Percentiles rank a stretch among this genome's conserved stretches.
Conservation (phyloP, 2,113 vertebrate genomes). For the Xiphophorus maculatus region DNA sequence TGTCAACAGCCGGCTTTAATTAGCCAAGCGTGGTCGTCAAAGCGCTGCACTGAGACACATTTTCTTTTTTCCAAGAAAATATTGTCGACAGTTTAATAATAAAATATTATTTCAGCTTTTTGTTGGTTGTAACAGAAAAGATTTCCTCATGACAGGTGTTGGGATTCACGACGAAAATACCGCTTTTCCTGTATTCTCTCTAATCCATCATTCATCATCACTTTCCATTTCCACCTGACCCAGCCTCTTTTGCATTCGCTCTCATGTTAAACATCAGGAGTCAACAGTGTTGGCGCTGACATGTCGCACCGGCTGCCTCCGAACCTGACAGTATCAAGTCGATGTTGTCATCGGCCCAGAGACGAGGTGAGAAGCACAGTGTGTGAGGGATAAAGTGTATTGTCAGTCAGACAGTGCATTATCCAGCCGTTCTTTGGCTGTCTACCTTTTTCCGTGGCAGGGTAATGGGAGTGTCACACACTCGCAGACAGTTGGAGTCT, state of each 20-base stretch:
- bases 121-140: not conserved
- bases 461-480: constrained; percentile 79
- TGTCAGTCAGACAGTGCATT: constrained; percentile 77
- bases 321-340: constrained; percentile 69
- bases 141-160: constrained; percentile 8
- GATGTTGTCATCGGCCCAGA: constrained; percentile 62
- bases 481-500: constrained; percentile 71
- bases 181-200: constrained; percentile 20
- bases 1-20: constrained; percentile 76
- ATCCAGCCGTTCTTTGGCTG: constrained; percentile 75
- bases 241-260: constrained; percentile 39
- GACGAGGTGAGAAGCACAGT: constrained; percentile 66
- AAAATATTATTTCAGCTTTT: constrained; percentile 15
- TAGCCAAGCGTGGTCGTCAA: constrained; percentile 59
- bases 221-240: constrained; percentile 3
- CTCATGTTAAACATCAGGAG: constrained; percentile 53
- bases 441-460: constrained; percentile 71
- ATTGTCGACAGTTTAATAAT: not conserved
- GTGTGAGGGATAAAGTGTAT: constrained; percentile 69
- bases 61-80: constrained; percentile 7
- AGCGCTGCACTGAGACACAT: constrained; percentile 19
- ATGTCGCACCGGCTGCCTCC: constrained; percentile 52
- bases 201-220: constrained; percentile 58
- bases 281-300: constrained; percentile 45
- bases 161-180: constrained; percentile 14